Conservation (phyloP, 2,797 vertebrate genomes). For the Pygocentrus nattereri region DNA sequence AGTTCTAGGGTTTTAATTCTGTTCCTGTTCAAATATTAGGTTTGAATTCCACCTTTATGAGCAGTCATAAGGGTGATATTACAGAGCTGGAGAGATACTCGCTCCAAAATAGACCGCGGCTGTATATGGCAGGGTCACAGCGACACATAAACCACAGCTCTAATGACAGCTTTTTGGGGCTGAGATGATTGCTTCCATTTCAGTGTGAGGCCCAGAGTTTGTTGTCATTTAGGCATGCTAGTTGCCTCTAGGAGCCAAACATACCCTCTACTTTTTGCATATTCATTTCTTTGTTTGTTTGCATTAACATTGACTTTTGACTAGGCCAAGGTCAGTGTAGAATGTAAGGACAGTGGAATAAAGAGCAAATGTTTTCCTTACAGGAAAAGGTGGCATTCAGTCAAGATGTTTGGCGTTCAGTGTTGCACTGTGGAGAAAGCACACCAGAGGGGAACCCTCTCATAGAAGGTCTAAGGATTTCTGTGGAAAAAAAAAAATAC, state of each 20-base stretch:
- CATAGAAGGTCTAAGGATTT: no score
- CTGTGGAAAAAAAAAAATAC: no score
- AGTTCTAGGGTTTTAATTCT: conserved; percentile 27
- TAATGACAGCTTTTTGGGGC: conserved; percentile 41
- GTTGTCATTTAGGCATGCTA: not conserved
- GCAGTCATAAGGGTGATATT: conserved; percentile 29
- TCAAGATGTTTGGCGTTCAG: not conserved
- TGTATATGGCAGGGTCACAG: conserved; percentile 34
- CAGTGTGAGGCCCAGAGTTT: conserved; percentile 9
- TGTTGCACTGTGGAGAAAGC: no score
- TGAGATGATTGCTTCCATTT: conserved; percentile 22
- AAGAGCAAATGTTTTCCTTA: not conserved
- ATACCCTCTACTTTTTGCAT: not conserved
- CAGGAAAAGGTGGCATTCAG: not conserved
- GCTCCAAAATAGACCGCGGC: conserved; percentile 40
- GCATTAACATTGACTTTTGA: not conserved
- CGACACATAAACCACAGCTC: conserved; percentile 33
- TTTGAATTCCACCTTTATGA: conserved; percentile 46
- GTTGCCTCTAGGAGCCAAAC: not conserved
- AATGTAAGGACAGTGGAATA: not conserved
- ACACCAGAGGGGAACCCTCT: no score
- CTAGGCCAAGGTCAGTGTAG: not conserved
- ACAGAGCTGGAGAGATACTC: conserved; percentile 23
- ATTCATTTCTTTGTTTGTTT: not conserved
- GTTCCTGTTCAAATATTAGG: conserved; percentile 38